Conservation (phyloP, 2,113 vertebrate genomes). For the Solea senegalensis region DNA sequence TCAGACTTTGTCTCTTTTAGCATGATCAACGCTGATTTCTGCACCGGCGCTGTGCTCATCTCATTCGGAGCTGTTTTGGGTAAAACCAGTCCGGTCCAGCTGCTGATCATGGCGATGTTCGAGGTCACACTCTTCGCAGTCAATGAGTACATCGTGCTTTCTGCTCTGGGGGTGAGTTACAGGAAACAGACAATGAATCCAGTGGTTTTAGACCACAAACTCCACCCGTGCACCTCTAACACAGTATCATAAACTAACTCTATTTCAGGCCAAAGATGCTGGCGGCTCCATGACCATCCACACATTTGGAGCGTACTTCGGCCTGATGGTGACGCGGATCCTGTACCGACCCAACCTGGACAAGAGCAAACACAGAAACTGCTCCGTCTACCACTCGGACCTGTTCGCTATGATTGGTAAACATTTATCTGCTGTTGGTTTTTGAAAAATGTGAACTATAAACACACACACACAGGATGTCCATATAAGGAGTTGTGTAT, state of each 20-base stretch:
- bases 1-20: slow-evolving; percentile 66
- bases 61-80: slow-evolving; percentile 88
- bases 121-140: slow-evolving; percentile 86
- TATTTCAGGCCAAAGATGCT: slow-evolving; percentile 85
- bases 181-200: background rate
- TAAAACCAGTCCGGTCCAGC: slow-evolving; percentile 87
- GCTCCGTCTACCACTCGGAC: slow-evolving; percentile 83
- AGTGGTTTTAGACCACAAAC: background rate
- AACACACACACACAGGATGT: too few relatives aligned
- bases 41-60: slow-evolving; percentile 87
- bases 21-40: slow-evolving; percentile 93
- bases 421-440: background rate
- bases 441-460: too few relatives aligned
- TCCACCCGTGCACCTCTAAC: too few relatives aligned
- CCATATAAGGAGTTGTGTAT: too few relatives aligned
- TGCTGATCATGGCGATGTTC: slow-evolving; percentile 87
- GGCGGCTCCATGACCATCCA: slow-evolving; percentile 94
- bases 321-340: slow-evolving; percentile 86
- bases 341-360: slow-evolving; percentile 81
- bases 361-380: slow-evolving; percentile 80
- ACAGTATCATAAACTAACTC: background rate
- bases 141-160: slow-evolving; percentile 88
- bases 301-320: slow-evolving; percentile 93
- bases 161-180: slow-evolving; percentile 80
- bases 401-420: slow-evolving; percentile 91